Percentiles rank a stretch among this genome's conserved stretches.
Evolutionary conservation across 2,113 vertebrate genomes (phyloP).

Genomic region (Tinamus guttatus): DNA sequence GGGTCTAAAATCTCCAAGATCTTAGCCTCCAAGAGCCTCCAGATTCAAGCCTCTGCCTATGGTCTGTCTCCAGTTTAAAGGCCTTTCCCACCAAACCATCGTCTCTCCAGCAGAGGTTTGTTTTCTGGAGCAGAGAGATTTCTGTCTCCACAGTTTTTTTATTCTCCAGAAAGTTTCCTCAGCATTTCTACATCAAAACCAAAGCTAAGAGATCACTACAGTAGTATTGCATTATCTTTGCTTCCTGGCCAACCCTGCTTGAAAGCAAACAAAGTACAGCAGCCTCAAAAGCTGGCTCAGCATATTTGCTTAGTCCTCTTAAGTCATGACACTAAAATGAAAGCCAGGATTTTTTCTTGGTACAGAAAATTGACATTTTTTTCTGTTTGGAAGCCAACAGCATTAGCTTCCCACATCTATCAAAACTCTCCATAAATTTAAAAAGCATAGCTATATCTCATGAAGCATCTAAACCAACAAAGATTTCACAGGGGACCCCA

Average conservation of each 20-base stretch:
- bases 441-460: constrained; percentile 8
- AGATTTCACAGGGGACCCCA: constrained; percentile 37
- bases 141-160: constrained; percentile 29
- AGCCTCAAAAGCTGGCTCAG: constrained; percentile 30
- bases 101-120: not conserved
- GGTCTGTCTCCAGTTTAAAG: not conserved
- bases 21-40: not conserved
- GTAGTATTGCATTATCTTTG: constrained; percentile 28
- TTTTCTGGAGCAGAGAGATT: not conserved
- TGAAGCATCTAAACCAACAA: not conserved
- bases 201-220: constrained; percentile 23
- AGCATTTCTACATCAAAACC: not conserved
- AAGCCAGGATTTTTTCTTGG: not conserved
- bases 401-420: constrained; percentile 29
- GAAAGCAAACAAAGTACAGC: constrained; percentile 59
- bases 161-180: not conserved
- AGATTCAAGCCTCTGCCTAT: not conserved
- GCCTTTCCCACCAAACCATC: not conserved
- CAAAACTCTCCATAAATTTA: constrained; percentile 1
- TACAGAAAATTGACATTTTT: not conserved
- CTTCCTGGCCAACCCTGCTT: constrained; percentile 45
- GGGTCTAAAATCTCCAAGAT: no score
- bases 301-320: not conserved
- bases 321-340: not conserved
- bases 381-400: constrained; percentile 36